A percentile compares a stretch with the other conserved stretches of the same genome.
Conservation (phyloP, 2,113 vertebrate genomes). For the Pitta sordida region DNA sequence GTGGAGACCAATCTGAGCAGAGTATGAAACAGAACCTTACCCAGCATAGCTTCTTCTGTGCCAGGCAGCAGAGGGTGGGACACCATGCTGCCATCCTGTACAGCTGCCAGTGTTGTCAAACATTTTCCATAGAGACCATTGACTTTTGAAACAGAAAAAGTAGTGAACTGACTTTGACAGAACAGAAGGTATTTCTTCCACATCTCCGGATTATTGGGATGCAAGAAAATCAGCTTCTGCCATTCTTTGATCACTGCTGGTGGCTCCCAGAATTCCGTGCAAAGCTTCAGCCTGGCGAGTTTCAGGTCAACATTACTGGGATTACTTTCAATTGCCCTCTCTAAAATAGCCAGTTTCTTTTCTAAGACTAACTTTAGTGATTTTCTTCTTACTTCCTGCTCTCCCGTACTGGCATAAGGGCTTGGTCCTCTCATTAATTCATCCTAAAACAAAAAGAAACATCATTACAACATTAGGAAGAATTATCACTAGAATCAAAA, state of each 20-base stretch:
- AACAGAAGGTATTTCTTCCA: slow-evolving; percentile 92
- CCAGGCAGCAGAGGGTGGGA: slow-evolving; percentile 88
- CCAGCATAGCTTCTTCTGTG: slow-evolving; percentile 86
- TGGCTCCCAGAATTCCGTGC: slow-evolving; percentile 89
- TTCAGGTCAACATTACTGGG: slow-evolving; percentile 84
- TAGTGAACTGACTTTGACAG: slow-evolving; percentile 93
- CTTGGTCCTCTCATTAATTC: slow-evolving; percentile 76
- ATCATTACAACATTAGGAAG: neutral
- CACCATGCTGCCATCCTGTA: slow-evolving; percentile 88
- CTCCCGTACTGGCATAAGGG: slow-evolving; percentile 68
- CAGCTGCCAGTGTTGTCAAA: slow-evolving; percentile 87
- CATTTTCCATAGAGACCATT: slow-evolving; percentile 88
- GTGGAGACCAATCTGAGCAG: neutral
- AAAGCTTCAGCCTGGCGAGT: slow-evolving; percentile 83
- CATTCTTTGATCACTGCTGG: slow-evolving; percentile 86
- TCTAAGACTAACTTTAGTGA: slow-evolving; percentile 82
- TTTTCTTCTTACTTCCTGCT: slow-evolving; percentile 65
- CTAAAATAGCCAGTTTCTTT: slow-evolving; percentile 91
- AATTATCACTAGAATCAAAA: neutral
- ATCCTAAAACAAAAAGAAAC: slow-evolving; percentile 71
- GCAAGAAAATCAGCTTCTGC: slow-evolving; percentile 94
- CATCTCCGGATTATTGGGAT: slow-evolving; percentile 88
- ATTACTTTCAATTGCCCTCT: slow-evolving; percentile 88
- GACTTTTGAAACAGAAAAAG: slow-evolving; percentile 86
- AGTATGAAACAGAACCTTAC: slow-evolving; percentile 65